phyloP scores from a whole-genome alignment of 2,888 invertebrate genomes.

The Heliconius aoede region DNA sequence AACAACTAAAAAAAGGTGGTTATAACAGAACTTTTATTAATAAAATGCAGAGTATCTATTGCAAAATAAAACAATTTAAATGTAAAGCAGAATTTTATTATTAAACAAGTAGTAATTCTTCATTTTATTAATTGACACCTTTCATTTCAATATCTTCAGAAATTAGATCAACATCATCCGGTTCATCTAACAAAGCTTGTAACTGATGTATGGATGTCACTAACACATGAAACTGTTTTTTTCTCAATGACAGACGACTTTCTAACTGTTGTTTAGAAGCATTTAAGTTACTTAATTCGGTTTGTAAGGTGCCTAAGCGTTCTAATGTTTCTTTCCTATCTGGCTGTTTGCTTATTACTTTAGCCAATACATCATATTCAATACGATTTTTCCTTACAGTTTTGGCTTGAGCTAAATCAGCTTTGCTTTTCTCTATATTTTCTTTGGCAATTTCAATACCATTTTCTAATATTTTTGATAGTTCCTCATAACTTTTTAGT shows the following conservation, averaged over 20 bases:
- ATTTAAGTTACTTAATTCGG: slow-evolving; percentile 88
- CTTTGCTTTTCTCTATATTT: slow-evolving; percentile 92
- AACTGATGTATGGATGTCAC: slow-evolving; percentile 94
- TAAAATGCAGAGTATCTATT: neutral
- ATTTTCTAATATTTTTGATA: slow-evolving; percentile 90
- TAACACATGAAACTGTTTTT: slow-evolving; percentile 95
- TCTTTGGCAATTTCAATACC: slow-evolving; percentile 91
- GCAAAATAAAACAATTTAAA: neutral
- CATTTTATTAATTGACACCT: slow-evolving; percentile 50
- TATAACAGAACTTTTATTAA: neutral
- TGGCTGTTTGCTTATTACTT: slow-evolving; percentile 95
- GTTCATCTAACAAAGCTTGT: slow-evolving; percentile 90
- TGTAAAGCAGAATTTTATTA: slow-evolving; percentile 12
- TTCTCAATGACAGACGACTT: slow-evolving; percentile 90
- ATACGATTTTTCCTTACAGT: slow-evolving; percentile 94
- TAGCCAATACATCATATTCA: slow-evolving; percentile 96
- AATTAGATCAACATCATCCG: slow-evolving; percentile 79
- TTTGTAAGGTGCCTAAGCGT: slow-evolving; percentile 87
- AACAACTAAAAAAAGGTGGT: no score
- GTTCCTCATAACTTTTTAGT: slow-evolving; percentile 90
- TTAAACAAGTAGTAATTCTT: slow-evolving; percentile 3
- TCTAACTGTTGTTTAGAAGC: slow-evolving; percentile 89
- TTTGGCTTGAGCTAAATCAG: slow-evolving; percentile 91
- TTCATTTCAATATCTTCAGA: slow-evolving; percentile 77
- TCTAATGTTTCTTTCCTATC: slow-evolving; percentile 91